These are phyloP conservation scores for Drosophila biarmipes DNA, from an alignment of 1,140 invertebrate species.

Conservation along the genomic window DNA sequence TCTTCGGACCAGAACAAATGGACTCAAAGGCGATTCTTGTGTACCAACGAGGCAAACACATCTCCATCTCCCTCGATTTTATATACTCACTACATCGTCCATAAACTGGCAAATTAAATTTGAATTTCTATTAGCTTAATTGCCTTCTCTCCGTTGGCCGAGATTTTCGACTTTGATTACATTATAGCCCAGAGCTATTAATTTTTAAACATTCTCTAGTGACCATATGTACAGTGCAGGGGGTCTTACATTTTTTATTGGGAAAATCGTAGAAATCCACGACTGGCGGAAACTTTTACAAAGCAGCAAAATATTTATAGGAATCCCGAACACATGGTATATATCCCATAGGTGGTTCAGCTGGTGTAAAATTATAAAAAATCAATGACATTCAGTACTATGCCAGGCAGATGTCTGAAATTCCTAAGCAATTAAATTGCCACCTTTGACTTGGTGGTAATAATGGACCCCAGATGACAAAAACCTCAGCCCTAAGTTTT, in stretches of 20 bases:
- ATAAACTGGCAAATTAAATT: slow-evolving; percentile 14
- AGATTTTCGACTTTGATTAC: background rate
- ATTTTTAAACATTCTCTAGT: no score
- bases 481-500: no score
- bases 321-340: background rate
- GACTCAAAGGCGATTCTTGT: slow-evolving; percentile 21
- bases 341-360: background rate
- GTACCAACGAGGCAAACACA: background rate
- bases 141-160: background rate
- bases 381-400: background rate
- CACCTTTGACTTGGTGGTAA: no score
- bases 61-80: slow-evolving; percentile 1
- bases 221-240: no score
- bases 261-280: no score
- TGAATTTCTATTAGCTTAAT: slow-evolving; percentile 9
- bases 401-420: background rate
- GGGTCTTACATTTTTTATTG: no score
- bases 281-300: background rate
- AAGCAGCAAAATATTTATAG: background rate
- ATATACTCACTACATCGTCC: background rate
- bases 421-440: background rate
- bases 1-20: slow-evolving; percentile 33
- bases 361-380: background rate
- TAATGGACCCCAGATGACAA: no score
- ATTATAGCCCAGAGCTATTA: background rate